Evolutionary conservation across 2,113 vertebrate species (phyloP).

Genomic region (Podarcis raffonei): DNA sequence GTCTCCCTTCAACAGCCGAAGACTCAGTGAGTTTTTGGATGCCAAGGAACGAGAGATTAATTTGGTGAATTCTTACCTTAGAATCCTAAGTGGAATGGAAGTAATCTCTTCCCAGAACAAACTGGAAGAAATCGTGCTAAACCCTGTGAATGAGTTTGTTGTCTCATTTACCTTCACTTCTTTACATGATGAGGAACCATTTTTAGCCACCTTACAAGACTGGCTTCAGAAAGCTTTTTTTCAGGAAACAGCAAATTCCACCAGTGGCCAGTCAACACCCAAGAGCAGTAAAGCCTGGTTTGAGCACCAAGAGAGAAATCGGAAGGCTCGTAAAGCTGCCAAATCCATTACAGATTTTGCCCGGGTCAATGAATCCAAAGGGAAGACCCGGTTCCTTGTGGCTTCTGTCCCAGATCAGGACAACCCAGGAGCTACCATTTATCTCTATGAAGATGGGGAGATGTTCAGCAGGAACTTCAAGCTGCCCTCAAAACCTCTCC

Average conservation of each 20-base stretch:
- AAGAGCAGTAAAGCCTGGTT: too few species aligned
- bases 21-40: conserved; percentile 35
- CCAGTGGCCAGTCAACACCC: too few species aligned
- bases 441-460: too few species aligned
- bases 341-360: too few species aligned
- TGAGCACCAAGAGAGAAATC: not conserved
- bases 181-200: conserved; percentile 13
- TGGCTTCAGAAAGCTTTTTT: conserved; percentile 7
- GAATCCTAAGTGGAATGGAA: not conserved
- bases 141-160: not conserved
- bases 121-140: not conserved
- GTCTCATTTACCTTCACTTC: conserved; percentile 44
- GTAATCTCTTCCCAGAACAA: conserved; percentile 3
- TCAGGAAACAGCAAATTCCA: not conserved
- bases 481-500: too few species aligned
- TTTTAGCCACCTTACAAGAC: conserved; percentile 17
- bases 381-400: not conserved
- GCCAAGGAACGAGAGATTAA: conserved; percentile 25
- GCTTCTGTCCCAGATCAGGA: not conserved
- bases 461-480: too few species aligned
- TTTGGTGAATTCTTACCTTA: conserved; percentile 6
- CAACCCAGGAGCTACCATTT: too few species aligned
- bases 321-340: not conserved
- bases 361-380: not conserved
- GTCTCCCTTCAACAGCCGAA: conserved; percentile 35